phyloP scores from a whole-genome alignment of 1,140 invertebrate genomes.

The Trinorchestia longiramus region DNA sequence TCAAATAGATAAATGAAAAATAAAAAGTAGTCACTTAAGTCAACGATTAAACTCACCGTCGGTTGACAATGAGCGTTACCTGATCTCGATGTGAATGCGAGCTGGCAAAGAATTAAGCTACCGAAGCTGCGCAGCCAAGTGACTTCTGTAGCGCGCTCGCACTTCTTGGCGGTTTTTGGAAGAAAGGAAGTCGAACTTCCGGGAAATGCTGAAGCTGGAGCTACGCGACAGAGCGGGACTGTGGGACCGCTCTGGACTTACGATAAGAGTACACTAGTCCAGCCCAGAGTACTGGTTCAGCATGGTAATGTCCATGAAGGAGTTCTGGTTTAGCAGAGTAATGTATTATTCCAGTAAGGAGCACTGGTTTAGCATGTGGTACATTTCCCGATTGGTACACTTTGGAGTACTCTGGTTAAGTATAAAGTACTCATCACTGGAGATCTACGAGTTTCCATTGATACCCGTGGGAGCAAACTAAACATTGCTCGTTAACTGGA shows the following conservation, averaged over 20 bases:
- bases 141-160: background rate
- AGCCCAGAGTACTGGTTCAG: background rate
- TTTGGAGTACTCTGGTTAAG: background rate
- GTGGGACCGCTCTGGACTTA: background rate
- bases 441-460: too few species aligned
- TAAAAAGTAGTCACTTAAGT: background rate
- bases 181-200: conserved; percentile 29
- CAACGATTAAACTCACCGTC: background rate
- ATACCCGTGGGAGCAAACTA: too few species aligned
- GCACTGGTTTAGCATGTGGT: background rate
- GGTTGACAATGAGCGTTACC: background rate
- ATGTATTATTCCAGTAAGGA: too few species aligned
- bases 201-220: conserved; percentile 22
- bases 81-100: background rate
- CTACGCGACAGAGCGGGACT: background rate
- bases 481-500: too few species aligned
- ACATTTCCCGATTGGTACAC: background rate
- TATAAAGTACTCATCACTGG: too few species aligned
- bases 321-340: too few species aligned
- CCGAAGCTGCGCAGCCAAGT: background rate
- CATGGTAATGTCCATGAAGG: too few species aligned
- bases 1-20: background rate
- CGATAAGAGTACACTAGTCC: background rate
- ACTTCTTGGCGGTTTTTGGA: conserved; percentile 16
- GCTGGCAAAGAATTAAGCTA: background rate